Conservation (phyloP, 2,888 invertebrate species). For the Cosmopolites sordidus region DNA sequence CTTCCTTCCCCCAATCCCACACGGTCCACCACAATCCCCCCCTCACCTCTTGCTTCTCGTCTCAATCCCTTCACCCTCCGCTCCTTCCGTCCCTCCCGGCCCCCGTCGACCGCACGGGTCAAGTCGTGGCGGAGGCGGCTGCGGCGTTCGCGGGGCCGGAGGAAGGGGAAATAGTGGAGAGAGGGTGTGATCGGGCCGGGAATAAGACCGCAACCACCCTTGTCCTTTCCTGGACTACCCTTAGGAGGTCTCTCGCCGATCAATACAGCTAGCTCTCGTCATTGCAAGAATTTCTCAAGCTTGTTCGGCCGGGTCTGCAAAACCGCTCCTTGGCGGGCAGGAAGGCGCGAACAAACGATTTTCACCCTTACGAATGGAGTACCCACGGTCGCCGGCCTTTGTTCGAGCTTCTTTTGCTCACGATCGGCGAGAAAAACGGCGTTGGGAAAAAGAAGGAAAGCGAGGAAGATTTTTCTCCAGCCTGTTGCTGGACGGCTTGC, state of each 20-base stretch:
- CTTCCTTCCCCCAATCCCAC: neutral
- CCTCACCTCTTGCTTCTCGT: neutral
- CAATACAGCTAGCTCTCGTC: conserved; percentile 50
- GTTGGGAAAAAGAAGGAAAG: no score
- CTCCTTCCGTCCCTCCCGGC: neutral
- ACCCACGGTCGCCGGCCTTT: no score
- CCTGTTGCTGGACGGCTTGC: no score
- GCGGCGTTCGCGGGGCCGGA: conserved; percentile 13
- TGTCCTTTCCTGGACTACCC: conserved; percentile 47
- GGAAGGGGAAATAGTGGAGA: conserved; percentile 20
- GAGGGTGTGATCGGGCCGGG: conserved; percentile 43
- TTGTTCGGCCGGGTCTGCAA: conserved; percentile 48
- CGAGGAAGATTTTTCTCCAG: no score
- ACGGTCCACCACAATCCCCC: neutral
- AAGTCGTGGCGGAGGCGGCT: conserved; percentile 30
- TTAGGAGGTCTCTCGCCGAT: conserved; percentile 41
- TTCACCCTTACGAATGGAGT: no score
- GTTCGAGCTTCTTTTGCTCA: no score
- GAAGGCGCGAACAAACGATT: no score
- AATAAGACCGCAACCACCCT: conserved; percentile 50
- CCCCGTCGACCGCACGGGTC: conserved; percentile 29
- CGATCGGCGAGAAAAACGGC: no score
- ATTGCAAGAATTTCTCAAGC: conserved; percentile 52
- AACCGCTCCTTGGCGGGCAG: conserved; percentile 44
- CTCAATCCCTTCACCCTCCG: conserved; percentile 11